These are phyloP conservation scores for Linyphia triangularis DNA, from an alignment of 2,888 invertebrate genomes.

Conservation along the genomic window DNA sequence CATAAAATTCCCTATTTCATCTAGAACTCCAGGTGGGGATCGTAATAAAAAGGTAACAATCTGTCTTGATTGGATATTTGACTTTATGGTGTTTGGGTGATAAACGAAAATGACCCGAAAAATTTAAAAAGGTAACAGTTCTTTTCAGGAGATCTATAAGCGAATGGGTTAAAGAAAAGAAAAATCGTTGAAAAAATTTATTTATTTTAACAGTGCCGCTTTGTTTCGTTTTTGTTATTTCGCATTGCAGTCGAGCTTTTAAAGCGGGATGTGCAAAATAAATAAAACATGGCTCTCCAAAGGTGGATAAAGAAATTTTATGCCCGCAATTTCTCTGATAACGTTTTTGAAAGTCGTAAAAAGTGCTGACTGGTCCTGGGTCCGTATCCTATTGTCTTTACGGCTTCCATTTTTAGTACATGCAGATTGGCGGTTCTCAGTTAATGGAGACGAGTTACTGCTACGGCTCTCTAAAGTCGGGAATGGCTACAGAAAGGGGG, in stretches of 20 bases:
- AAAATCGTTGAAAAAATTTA: constrained; percentile 35
- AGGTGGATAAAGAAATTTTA: constrained; percentile 57
- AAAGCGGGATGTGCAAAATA: constrained; percentile 44
- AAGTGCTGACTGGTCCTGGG: constrained; percentile 45
- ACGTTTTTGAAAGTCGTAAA: constrained; percentile 66
- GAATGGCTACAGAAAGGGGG: constrained; percentile 31
- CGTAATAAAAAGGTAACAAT: constrained; percentile 56
- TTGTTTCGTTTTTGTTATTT: constrained; percentile 23
- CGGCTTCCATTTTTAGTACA: constrained; percentile 39
- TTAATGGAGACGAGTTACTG: constrained; percentile 59
- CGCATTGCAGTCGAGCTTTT: constrained; percentile 37
- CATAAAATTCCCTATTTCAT: constrained; percentile 55
- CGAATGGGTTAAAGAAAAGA: not conserved
- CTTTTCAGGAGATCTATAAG: constrained; percentile 40
- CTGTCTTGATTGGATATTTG: constrained; percentile 69
- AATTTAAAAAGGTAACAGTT: constrained; percentile 53
- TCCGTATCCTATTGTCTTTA: constrained; percentile 59
- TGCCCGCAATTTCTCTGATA: constrained; percentile 62
- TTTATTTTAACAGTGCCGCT: constrained; percentile 37
- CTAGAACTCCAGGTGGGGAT: constrained; percentile 50
- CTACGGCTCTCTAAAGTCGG: constrained; percentile 11
- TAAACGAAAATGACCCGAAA: constrained; percentile 64
- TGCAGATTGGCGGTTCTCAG: constrained; percentile 35
- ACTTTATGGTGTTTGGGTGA: constrained; percentile 62
- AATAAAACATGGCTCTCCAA: constrained; percentile 15